Percentiles rank a stretch among this genome's conserved stretches.
Conservation (phyloP, 2,113 vertebrate species). For the Halichoeres trimaculatus region DNA sequence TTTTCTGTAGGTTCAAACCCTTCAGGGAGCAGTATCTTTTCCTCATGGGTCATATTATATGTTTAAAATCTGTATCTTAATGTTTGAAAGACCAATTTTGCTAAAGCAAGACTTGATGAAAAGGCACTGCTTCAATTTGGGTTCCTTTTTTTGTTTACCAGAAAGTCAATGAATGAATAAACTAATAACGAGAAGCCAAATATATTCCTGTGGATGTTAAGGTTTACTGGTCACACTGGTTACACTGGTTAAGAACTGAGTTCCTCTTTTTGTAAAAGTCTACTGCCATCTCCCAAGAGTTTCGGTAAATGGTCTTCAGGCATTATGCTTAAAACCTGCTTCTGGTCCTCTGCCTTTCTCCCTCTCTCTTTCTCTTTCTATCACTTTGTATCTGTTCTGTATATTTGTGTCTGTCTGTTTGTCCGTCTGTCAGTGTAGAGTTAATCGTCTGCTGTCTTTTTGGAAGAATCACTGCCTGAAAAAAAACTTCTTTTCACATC, state of each 20-base stretch:
- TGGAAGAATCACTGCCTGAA: conserved; percentile 78
- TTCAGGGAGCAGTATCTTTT: conserved; percentile 71
- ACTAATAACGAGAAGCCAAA: conserved; percentile 83
- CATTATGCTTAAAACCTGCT: conserved; percentile 72
- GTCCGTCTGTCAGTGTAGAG: conserved; percentile 68
- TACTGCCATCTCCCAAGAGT: conserved; percentile 81
- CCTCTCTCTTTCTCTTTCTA: conserved; percentile 56
- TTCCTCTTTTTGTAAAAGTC: conserved; percentile 75
- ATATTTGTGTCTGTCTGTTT: conserved; percentile 68
- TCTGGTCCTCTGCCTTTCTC: conserved; percentile 68
- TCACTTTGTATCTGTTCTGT: conserved; percentile 66
- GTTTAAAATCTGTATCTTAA: neutral
- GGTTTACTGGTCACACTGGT: conserved; percentile 69
- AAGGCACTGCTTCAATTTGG: conserved; percentile 69
- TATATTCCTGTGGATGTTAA: conserved; percentile 81
- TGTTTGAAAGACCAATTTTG: neutral
- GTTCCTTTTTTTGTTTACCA: conserved; percentile 52
- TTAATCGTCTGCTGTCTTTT: conserved; percentile 66
- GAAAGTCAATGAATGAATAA: conserved; percentile 80
- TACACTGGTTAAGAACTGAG: conserved; percentile 59
- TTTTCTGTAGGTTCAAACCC: conserved; percentile 59
- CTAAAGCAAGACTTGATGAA: conserved; percentile 18
- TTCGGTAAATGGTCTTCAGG: conserved; percentile 67
- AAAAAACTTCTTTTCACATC: conserved; percentile 52
- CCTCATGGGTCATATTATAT: conserved; percentile 19